These are phyloP conservation scores for Spea multiplicata DNA, from an alignment of 2,113 vertebrate species.

Conservation along the genomic window DNA sequence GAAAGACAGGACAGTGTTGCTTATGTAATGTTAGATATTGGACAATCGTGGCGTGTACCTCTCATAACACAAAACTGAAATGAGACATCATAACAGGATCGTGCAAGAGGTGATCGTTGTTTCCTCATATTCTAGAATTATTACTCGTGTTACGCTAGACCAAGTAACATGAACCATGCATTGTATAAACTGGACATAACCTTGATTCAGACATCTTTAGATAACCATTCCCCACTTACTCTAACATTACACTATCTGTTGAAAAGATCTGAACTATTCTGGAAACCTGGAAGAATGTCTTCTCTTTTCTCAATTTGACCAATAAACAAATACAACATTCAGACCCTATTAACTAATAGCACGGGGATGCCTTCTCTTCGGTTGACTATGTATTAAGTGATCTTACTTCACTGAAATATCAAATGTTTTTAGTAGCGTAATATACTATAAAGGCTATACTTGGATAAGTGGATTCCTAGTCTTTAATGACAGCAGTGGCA, in stretches of 20 bases:
- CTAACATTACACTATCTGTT: neutral
- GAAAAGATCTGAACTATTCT: neutral
- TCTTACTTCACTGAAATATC: neutral
- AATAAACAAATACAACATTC: slow-evolving; percentile 1
- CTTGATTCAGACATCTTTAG: neutral
- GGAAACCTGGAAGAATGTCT: neutral
- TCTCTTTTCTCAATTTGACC: neutral
- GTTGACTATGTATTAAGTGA: neutral
- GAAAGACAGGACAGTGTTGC: slow-evolving; percentile 61
- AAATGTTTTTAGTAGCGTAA: too few relatives aligned
- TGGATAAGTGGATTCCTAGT: too few relatives aligned
- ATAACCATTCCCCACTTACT: slow-evolving; percentile 1
- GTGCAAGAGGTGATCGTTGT: neutral
- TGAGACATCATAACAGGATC: neutral
- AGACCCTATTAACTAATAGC: neutral
- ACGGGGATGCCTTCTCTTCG: neutral
- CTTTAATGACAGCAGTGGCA: slow-evolving; percentile 18
- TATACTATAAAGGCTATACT: too few relatives aligned
- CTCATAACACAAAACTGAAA: neutral
- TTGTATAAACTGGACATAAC: neutral
- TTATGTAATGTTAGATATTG: slow-evolving; percentile 51
- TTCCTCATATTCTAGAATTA: neutral
- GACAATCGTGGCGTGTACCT: slow-evolving; percentile 52
- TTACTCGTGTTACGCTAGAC: neutral
- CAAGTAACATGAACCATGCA: neutral